A percentile compares a stretch with the other conserved stretches of the same genome.
Conservation (phyloP, 2,113 vertebrate genomes). For the Psammodynastes pulverulentus region DNA sequence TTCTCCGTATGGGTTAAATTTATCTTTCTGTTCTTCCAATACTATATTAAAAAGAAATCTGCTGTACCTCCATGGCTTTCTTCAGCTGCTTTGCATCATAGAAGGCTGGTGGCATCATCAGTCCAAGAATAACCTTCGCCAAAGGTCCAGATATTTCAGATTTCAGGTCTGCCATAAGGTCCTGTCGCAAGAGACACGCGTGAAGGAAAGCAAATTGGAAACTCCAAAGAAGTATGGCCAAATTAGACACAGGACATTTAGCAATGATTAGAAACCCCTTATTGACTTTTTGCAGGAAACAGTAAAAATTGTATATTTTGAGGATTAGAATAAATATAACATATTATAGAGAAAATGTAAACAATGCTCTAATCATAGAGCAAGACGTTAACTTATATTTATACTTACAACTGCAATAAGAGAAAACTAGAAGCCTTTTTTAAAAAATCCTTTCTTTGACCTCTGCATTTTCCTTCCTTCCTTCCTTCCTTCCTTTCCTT, state of each 20-base stretch:
- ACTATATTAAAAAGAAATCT: background rate
- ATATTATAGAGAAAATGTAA: background rate
- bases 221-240: background rate
- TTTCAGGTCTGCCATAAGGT: conserved; percentile 94
- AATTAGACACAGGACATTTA: background rate
- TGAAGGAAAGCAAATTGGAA: background rate
- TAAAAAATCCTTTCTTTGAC: background rate
- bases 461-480: background rate
- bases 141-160: conserved; percentile 91
- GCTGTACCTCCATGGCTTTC: conserved; percentile 89
- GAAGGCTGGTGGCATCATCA: conserved; percentile 90
- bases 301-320: background rate
- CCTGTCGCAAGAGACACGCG: conserved; percentile 63
- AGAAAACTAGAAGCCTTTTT: background rate
- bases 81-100: conserved; percentile 95
- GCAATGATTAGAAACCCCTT: background rate
- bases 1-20: background rate
- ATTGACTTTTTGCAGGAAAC: background rate
- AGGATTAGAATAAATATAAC: background rate
- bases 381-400: background rate
- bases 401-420: background rate
- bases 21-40: background rate
- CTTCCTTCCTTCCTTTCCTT: too few relatives aligned
- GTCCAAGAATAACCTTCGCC: conserved; percentile 84
- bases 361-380: background rate